Evolutionary conservation across 2,888 invertebrate genomes (phyloP), one percentile per base, ranked within the genome.

Genomic region (Siphlonurus alternatus): DNA sequence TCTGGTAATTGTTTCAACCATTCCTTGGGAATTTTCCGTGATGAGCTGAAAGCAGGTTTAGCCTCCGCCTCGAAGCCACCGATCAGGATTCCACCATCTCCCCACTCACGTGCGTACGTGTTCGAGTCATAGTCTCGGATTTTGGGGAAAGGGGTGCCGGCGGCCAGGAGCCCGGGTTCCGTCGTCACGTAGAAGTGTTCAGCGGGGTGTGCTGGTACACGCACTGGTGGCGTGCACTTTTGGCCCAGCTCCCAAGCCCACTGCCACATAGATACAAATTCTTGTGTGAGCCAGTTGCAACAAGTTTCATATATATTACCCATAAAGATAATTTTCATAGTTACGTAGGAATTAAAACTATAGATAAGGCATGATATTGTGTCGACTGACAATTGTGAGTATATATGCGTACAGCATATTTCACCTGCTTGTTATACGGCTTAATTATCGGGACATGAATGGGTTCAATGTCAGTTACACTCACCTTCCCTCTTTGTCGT

Each of bases 121-220:
- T 80, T 75, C 2, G 82, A 79, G 74, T 87, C 87, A 71, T 80
- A 84, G 75, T 87, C 86, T 68, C 85, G 74, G 2, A 87, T 76
- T 67, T 78, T 79, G 2, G 83, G 83, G 24, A 81, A 68, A 67
- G 73, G 69, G 59, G 72, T 72, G 66, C 75, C 74, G 66, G 73
- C 68, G 60, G 69, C 73, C 63, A 68, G 66, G 59, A 69, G 70
- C 62, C 76, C 68, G 23, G 79, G 77, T 66, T 78, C 77, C 15
- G 85, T 83, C 7, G 81, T 79, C 2, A 84, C 80, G 72, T 85
- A 85, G 72, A 81, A 84, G 74, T 86, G 85, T 72, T 86, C 83
- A 56, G 84, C 86, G 23, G 86, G 82, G 73, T 86, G 85, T 0
- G 84, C 82, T 18, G 87, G 87, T 60, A 87, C 83, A 70, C 81